Percentiles rank a stretch among this genome's conserved stretches.
phyloP scores from a whole-genome alignment of 2,797 vertebrate species.

The Podarcis siculus region DNA sequence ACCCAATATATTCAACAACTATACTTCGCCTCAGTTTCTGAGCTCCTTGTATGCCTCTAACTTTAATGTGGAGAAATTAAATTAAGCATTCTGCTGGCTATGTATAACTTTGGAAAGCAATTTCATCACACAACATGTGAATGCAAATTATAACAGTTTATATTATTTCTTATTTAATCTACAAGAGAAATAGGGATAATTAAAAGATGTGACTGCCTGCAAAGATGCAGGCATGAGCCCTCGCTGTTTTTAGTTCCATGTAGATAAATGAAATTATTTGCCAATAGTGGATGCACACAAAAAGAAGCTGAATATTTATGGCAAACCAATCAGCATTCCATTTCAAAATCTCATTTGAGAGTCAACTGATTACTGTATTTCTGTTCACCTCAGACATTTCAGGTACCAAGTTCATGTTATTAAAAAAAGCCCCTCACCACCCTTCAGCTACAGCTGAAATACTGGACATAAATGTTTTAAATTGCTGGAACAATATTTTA shows the following conservation, averaged over 20 bases:
- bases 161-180: slow-evolving; percentile 53
- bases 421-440: background rate
- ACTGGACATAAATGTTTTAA: background rate
- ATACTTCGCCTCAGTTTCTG: slow-evolving; percentile 5
- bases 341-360: slow-evolving; percentile 32
- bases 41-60: slow-evolving; percentile 34
- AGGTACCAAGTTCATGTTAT: background rate
- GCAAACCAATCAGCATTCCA: background rate
- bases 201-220: slow-evolving; percentile 35
- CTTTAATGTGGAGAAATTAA: slow-evolving; percentile 37
- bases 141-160: slow-evolving; percentile 35
- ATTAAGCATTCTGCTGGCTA: slow-evolving; percentile 42
- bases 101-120: slow-evolving; percentile 43
- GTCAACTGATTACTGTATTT: background rate
- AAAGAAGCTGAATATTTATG: slow-evolving; percentile 21
- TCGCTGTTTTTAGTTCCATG: slow-evolving; percentile 20
- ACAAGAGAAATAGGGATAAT: slow-evolving; percentile 21
- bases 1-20: slow-evolving; percentile 23
- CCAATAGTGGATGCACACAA: background rate
- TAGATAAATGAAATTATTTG: slow-evolving; percentile 32
- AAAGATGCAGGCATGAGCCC: slow-evolving; percentile 21
- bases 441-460: background rate
- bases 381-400: background rate
- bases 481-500: background rate
- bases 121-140: slow-evolving; percentile 17